Conservation (phyloP, 2,797 vertebrate species). For the Etheostoma perlongum region DNA sequence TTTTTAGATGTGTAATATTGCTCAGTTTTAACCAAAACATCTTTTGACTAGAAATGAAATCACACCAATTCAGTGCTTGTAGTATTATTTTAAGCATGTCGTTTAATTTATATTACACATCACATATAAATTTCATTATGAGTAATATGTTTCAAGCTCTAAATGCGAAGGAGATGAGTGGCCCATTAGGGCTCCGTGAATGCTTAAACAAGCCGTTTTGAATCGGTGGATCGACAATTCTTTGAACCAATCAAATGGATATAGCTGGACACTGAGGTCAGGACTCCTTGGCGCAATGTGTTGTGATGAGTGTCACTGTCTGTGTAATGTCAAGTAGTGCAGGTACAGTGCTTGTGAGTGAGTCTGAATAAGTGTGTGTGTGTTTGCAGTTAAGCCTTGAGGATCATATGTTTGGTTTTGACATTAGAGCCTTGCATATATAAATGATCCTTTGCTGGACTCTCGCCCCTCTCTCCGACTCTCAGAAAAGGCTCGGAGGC, state of each 20-base stretch:
- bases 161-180: background rate
- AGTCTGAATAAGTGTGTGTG: background rate
- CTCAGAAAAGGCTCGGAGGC: slow-evolving; percentile 43
- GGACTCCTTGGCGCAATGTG: background rate
- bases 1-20: background rate
- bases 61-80: too few species aligned
- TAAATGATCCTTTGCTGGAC: slow-evolving; percentile 27
- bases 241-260: background rate
- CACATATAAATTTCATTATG: background rate
- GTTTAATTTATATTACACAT: background rate
- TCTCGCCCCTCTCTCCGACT: background rate
- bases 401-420: slow-evolving; percentile 34
- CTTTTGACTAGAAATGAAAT: background rate
- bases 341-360: background rate
- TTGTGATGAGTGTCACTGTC: background rate
- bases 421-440: slow-evolving; percentile 31
- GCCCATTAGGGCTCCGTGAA: background rate
- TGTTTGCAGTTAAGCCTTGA: background rate
- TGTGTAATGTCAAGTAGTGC: background rate
- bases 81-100: background rate
- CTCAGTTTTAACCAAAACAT: background rate
- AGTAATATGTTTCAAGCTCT: background rate
- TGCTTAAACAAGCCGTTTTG: background rate
- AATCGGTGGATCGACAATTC: background rate
- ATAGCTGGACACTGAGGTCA: background rate